Evolutionary conservation across 2,797 vertebrate species (phyloP), one percentile per base, ranked within the genome.

Genomic region (Phoeniculus purpureus): DNA sequence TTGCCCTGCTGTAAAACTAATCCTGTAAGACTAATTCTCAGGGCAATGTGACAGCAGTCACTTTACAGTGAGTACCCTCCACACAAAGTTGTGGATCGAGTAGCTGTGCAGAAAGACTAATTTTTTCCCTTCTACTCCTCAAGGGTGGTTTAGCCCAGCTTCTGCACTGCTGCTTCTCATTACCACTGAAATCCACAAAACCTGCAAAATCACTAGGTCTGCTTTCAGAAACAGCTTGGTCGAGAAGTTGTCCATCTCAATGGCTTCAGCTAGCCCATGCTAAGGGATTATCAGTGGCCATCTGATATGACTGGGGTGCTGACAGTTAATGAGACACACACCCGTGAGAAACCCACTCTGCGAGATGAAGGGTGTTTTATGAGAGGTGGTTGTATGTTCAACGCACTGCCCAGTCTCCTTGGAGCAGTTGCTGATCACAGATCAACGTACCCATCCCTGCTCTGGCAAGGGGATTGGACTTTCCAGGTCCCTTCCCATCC

Each of bases 401-500:
- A 94, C 86, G 62, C 52, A 76, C 20, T 61, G 67, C 83, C 85
- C 82, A 64, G 56, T 92, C 79, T 83, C 54, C 65, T 75, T 67
- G 37, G 54, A 92, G 60, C 52, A 80, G 65, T 81, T 86, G 51
- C 72, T 87, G 72, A 59, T 92, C 60, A 60, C 47, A 81, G n/a
- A 66, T 81, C 86, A 91, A 92, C 94, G n/a, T n/a, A n/a, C n/a
- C n/a, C n/a, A n/a, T n/a, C n/a, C n/a, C n/a, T n/a, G n/a, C n/a
- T n/a, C n/a, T n/a, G n/a, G n/a, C n/a, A n/a, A n/a, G 37, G 37
- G 37, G 37, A 37, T 37, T 37, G 12, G 37, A 37, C 37, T 37
- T 37, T 37, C 37, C 9, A 37, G 37, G 12, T 37, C 37, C 37
- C 37, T 37, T 37, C 37, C 37, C 8, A 37, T 37, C 37, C 37